A percentile compares a stretch with the other conserved stretches of the same genome.
phyloP scores from a whole-genome alignment of 2,888 invertebrate genomes.

The Philereme transversata region DNA sequence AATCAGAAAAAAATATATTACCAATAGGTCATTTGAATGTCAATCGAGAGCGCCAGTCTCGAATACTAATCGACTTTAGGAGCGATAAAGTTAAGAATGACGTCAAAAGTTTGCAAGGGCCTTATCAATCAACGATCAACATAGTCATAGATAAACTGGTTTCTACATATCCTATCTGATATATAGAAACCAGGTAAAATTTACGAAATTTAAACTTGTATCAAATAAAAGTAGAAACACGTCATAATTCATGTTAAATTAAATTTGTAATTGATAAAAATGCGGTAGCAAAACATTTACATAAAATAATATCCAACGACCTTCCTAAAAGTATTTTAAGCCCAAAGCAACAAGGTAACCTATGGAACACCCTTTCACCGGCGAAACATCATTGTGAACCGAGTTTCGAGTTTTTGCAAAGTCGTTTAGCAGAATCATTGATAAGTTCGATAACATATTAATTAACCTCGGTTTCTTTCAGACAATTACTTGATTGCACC shows the following conservation, averaged over 20 bases:
- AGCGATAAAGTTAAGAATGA: constrained; percentile 19
- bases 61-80: constrained; percentile 26
- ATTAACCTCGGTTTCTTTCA: constrained; percentile 12
- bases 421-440: constrained; percentile 15
- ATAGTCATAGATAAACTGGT: constrained; percentile 43
- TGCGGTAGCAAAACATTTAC: constrained; percentile 21
- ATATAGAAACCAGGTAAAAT: constrained; percentile 7
- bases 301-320: constrained; percentile 11
- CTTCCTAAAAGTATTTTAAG: constrained; percentile 19
- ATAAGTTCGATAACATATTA: constrained; percentile 16
- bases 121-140: constrained; percentile 41
- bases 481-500: constrained; percentile 1
- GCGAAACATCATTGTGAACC: constrained; percentile 13
- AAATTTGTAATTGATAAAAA: constrained; percentile 18
- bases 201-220: constrained; percentile 42
- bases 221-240: constrained; percentile 38
- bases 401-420: constrained; percentile 20
- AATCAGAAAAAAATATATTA: constrained; percentile 20
- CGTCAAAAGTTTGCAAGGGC: constrained; percentile 37
- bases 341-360: constrained; percentile 12
- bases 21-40: constrained; percentile 26
- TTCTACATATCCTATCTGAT: no score
- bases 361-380: constrained; percentile 25
- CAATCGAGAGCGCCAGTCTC: constrained; percentile 8
- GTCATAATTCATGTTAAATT: constrained; percentile 19